Conservation (phyloP, 2,113 vertebrate genomes). For the Istiophorus platypterus region DNA sequence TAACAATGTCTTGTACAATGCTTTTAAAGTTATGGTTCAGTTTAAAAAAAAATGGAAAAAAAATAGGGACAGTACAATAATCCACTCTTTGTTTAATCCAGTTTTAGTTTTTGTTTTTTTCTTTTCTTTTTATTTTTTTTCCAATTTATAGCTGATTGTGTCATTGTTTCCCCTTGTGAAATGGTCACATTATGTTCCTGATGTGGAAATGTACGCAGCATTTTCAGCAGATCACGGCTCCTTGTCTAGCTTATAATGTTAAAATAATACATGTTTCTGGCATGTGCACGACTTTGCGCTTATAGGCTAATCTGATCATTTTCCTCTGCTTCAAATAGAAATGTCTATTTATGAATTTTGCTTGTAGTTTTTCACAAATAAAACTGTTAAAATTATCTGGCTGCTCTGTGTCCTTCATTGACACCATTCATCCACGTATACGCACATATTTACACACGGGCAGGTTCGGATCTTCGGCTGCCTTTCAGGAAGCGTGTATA, state of each 20-base stretch:
- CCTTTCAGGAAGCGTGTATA: conserved; percentile 28
- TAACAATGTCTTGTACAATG: conserved; percentile 97
- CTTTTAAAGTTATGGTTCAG: conserved; percentile 92
- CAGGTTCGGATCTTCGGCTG: not conserved
- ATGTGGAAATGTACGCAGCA: conserved; percentile 96
- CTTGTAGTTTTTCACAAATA: conserved; percentile 99
- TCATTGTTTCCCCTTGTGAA: conserved; percentile 97
- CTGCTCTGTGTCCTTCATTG: conserved; percentile 53
- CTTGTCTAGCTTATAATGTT: conserved; percentile 99
- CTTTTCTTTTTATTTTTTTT: conserved; percentile 69
- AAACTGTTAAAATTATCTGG: conserved; percentile 96
- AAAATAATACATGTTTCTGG: conserved; percentile 98
- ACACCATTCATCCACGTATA: not conserved
- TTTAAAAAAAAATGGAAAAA: conserved; percentile 76
- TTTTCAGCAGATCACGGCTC: conserved; percentile 96
- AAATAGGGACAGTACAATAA: conserved; percentile 87
- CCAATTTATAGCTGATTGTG: conserved; percentile 92
- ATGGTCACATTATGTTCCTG: conserved; percentile 95
- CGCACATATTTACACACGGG: not conserved
- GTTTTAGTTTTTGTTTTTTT: conserved; percentile 59
- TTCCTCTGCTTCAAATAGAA: conserved; percentile 98
- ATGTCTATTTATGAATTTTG: conserved; percentile 99
- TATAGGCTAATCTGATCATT: conserved; percentile 97
- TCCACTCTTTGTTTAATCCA: conserved; percentile 78
- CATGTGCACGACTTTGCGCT: conserved; percentile 99